These are phyloP conservation scores for Listrodromus nycthemerus DNA, from an alignment of 2,888 invertebrate species.

Conservation along the genomic window DNA sequence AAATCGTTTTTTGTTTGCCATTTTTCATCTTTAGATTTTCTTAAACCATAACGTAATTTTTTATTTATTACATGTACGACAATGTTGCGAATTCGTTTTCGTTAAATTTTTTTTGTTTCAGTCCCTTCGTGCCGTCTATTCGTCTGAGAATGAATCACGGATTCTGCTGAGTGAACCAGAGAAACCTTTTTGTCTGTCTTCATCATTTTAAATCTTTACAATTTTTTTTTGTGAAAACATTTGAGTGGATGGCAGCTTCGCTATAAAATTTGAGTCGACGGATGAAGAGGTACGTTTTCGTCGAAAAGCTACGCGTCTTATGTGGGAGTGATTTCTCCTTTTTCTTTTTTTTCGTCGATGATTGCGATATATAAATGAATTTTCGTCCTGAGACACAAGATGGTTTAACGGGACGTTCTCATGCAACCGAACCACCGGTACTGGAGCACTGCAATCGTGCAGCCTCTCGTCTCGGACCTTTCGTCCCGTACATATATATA, in stretches of 20 bases:
- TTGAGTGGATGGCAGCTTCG: constrained; percentile 60
- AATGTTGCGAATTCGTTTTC: constrained; percentile 42
- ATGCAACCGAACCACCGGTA: constrained; percentile 23
- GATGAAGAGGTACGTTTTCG: constrained; percentile 47
- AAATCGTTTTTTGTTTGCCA: constrained; percentile 7
- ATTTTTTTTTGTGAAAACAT: constrained; percentile 44
- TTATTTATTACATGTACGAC: constrained; percentile 12
- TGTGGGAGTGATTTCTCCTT: constrained; percentile 16
- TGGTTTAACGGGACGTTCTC: constrained; percentile 45
- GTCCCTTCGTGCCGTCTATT: constrained; percentile 32
- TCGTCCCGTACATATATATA: constrained; percentile 41
- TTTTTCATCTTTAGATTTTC: constrained; percentile 50
- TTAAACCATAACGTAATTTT: constrained; percentile 48
- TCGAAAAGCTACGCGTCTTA: constrained; percentile 1
- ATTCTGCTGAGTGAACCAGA: constrained; percentile 63
- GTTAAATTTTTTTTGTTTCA: background rate
- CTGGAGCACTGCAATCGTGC: constrained; percentile 40
- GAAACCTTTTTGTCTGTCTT: constrained; percentile 39
- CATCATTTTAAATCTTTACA: constrained; percentile 19
- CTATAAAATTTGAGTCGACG: constrained; percentile 58
- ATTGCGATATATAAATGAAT: constrained; percentile 58
- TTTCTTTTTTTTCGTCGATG: constrained; percentile 44
- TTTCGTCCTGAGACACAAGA: constrained; percentile 37
- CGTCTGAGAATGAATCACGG: constrained; percentile 26
- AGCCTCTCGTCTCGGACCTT: constrained; percentile 23